phyloP scores from a whole-genome alignment of 1,140 invertebrate genomes.

The Sycobia sp. region DNA sequence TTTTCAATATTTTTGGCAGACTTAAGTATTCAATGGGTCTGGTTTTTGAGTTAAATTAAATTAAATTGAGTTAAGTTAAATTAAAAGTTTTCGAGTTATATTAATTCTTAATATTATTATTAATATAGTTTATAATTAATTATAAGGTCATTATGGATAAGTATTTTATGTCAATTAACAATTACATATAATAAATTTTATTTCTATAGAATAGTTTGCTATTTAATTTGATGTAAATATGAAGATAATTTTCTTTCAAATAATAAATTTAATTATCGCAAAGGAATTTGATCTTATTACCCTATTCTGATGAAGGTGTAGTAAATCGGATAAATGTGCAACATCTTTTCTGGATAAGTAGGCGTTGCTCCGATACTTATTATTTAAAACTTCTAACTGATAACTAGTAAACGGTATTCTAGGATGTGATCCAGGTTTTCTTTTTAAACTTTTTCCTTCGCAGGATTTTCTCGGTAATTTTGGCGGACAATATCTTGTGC shows the following conservation, averaged over 20 bases:
- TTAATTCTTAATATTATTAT: too few species aligned
- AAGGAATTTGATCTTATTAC: slow-evolving; percentile 55
- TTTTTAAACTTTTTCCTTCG: slow-evolving; percentile 51
- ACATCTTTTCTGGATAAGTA: slow-evolving; percentile 69
- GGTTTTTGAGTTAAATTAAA: too few species aligned
- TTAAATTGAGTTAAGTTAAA: too few species aligned
- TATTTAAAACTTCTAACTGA: slow-evolving; percentile 66
- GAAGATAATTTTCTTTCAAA: slow-evolving; percentile 8
- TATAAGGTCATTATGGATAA: too few species aligned
- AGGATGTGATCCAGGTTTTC: slow-evolving; percentile 66
- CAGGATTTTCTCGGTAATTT: slow-evolving; percentile 71
- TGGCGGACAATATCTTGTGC: slow-evolving; percentile 76
- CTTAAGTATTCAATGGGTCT: too few species aligned
- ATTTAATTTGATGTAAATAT: not conserved
- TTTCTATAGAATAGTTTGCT: too few species aligned
- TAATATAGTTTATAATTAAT: too few species aligned
- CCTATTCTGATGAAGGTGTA: slow-evolving; percentile 68
- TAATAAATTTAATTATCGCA: not conserved
- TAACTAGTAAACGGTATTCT: slow-evolving; percentile 69
- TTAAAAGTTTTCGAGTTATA: too few species aligned
- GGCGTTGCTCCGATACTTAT: slow-evolving; percentile 65
- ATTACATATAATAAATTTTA: too few species aligned
- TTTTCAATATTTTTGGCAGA: too few species aligned
- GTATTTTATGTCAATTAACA: too few species aligned
- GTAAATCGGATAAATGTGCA: slow-evolving; percentile 61